A percentile compares a stretch with the other conserved stretches of the same genome.
Evolutionary conservation across 2,113 vertebrate species (phyloP).

Genomic region (Tetrax tetrax): DNA sequence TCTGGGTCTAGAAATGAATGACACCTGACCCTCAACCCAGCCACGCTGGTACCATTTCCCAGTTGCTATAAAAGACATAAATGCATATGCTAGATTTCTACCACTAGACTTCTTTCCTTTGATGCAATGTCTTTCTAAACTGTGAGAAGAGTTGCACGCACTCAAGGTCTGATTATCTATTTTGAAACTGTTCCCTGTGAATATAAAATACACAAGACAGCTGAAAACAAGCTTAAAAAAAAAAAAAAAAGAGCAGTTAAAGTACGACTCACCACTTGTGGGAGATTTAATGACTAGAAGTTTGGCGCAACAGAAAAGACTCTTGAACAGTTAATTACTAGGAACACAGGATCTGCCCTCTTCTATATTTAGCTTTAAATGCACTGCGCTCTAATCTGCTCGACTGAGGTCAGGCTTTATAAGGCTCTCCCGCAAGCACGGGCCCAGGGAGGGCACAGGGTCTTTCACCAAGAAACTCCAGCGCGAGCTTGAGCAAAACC

Average conservation of each 20-base stretch:
- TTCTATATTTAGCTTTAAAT: constrained; percentile 75
- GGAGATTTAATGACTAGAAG: neutral
- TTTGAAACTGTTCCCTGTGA: neutral
- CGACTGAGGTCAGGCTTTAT: constrained; percentile 63
- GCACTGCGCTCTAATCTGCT: constrained; percentile 54
- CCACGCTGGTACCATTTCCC: neutral
- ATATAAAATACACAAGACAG: neutral
- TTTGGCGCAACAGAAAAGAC: neutral
- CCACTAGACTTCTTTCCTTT: neutral
- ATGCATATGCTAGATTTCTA: neutral
- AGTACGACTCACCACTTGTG: neutral
- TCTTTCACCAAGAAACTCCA: neutral
- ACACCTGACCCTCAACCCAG: neutral
- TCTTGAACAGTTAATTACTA: constrained; percentile 63
- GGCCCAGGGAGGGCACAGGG: neutral
- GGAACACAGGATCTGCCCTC: constrained; percentile 32
- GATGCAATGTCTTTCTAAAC: neutral
- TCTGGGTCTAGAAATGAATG: neutral
- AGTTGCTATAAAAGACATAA: neutral
- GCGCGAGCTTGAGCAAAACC: neutral
- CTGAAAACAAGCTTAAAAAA: neutral
- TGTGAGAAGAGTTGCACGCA: neutral
- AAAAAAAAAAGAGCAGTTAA: neutral
- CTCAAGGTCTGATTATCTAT: neutral
- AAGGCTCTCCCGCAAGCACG: constrained; percentile 42